Conservation (phyloP, 2,797 vertebrate genomes). For the Hemitrygon akajei region DNA sequence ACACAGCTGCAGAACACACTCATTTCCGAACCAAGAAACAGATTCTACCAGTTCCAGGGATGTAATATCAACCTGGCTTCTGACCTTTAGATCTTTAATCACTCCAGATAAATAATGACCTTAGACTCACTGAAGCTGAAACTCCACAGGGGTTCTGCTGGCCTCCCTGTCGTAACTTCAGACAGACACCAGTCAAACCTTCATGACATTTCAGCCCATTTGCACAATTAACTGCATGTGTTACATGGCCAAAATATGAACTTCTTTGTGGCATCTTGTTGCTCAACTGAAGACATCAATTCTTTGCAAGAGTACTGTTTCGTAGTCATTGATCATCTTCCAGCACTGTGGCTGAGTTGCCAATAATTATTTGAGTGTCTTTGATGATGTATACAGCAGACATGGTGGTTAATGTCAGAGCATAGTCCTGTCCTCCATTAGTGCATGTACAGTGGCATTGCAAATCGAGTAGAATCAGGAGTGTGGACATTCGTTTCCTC, state of each 20-base stretch:
- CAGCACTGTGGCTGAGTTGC: background rate
- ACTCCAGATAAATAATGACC: constrained; percentile 32
- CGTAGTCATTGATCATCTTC: background rate
- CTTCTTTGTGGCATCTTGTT: background rate
- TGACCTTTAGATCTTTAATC: constrained; percentile 39
- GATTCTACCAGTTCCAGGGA: constrained; percentile 20
- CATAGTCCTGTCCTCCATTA: background rate
- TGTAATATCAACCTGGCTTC: constrained; percentile 41
- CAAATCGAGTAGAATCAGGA: background rate
- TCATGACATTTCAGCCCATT: constrained; percentile 20
- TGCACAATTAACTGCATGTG: constrained; percentile 9
- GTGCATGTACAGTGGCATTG: background rate
- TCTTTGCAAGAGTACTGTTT: background rate
- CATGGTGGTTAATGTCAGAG: background rate
- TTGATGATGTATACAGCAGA: background rate
- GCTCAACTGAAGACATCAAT: background rate
- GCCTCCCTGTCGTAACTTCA: constrained; percentile 6
- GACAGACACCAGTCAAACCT: background rate
- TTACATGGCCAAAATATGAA: background rate
- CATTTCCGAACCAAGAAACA: constrained; percentile 14
- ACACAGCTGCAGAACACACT: constrained; percentile 49
- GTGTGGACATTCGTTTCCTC: background rate
- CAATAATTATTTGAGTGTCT: background rate
- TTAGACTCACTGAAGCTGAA: constrained; percentile 35
- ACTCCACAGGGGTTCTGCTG: constrained; percentile 12